Percentiles rank a stretch among this genome's conserved stretches.
phyloP scores from a whole-genome alignment of 2,113 vertebrate genomes.

The Strigops habroptila region DNA sequence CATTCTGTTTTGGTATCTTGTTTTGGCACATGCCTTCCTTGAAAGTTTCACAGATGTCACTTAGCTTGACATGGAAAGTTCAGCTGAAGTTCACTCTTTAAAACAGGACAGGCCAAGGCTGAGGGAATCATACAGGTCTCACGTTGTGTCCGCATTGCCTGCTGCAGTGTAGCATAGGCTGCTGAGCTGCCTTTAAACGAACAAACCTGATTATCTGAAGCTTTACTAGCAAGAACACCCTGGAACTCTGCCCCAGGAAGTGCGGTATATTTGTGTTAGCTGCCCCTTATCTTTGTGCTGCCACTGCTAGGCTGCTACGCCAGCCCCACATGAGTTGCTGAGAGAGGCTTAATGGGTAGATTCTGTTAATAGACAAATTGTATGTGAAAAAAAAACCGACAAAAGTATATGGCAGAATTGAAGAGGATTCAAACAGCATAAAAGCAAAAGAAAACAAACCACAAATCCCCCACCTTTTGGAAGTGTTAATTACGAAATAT shows the following conservation, averaged over 20 bases:
- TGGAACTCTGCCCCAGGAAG: background rate
- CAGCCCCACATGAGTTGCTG: background rate
- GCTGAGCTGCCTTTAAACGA: background rate
- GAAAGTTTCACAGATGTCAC: background rate
- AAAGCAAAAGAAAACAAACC: background rate
- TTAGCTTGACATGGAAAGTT: background rate
- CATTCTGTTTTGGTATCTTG: background rate
- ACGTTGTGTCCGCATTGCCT: background rate
- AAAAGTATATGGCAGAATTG: background rate
- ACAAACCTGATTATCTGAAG: background rate
- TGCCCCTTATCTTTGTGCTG: background rate
- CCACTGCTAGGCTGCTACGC: background rate
- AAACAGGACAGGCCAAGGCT: background rate
- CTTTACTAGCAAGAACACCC: background rate
- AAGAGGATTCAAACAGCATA: background rate
- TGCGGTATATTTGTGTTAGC: background rate
- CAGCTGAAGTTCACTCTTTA: background rate
- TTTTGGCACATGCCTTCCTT: background rate
- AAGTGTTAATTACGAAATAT: background rate
- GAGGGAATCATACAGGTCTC: background rate
- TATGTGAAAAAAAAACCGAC: background rate
- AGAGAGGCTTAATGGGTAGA: background rate
- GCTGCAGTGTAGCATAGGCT: background rate
- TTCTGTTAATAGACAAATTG: background rate
- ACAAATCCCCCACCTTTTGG: fast-evolving